phyloP scores from a whole-genome alignment of 2,888 invertebrate species.

The Nymphalis c-album region DNA sequence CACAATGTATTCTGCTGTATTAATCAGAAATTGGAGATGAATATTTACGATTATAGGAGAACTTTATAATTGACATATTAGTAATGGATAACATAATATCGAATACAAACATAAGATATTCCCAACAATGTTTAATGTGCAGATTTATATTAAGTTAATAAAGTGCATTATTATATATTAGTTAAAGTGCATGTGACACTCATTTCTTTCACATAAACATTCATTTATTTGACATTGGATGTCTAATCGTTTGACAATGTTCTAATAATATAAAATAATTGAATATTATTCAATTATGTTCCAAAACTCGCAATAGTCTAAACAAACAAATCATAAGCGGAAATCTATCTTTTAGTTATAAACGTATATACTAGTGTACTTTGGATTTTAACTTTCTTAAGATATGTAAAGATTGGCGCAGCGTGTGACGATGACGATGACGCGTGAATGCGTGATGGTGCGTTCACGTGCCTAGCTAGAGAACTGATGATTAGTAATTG shows the following conservation, averaged over 20 bases:
- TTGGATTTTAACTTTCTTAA: not conserved
- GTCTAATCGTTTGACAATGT: conserved; percentile 16
- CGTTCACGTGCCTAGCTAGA: conserved; percentile 5
- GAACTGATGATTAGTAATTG: not conserved
- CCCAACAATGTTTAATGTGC: no score
- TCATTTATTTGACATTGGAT: conserved; percentile 19
- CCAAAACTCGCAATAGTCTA: not conserved
- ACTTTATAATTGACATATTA: no score
- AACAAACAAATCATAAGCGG: not conserved
- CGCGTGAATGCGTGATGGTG: conserved; percentile 5
- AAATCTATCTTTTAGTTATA: not conserved
- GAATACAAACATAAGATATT: no score
- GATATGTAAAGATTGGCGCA: conserved; percentile 7
- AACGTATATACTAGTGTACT: not conserved
- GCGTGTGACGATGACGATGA: conserved; percentile 14
- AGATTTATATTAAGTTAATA: no score
- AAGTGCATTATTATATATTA: not conserved
- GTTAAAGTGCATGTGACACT: not conserved
- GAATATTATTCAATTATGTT: conserved; percentile 12
- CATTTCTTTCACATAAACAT: conserved; percentile 12
- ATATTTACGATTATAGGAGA: no score
- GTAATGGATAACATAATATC: no score
- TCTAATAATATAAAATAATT: no score
- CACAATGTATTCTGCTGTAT: no score
- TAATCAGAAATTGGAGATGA: no score